Evolutionary conservation across 2,888 invertebrate species (phyloP).

Genomic region (Melanchra persicariae): DNA sequence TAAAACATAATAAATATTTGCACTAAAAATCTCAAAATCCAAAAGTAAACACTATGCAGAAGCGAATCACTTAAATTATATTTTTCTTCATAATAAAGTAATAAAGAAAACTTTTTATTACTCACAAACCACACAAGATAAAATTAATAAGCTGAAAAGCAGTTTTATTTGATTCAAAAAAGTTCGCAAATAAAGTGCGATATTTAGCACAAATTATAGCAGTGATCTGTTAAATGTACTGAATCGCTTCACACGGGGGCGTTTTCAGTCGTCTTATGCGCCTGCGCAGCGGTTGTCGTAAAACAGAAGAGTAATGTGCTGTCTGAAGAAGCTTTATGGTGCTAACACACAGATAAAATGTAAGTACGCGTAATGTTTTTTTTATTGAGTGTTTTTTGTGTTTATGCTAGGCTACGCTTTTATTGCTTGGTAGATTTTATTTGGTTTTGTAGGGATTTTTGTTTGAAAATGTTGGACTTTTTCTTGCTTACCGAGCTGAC

Average conservation of each 20-base stretch:
- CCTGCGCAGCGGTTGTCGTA: constrained; percentile 41
- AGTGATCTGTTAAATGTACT: constrained; percentile 44
- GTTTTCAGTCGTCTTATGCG: constrained; percentile 37
- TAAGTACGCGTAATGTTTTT: not conserved
- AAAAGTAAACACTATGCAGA: not conserved
- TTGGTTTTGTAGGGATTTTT: not conserved
- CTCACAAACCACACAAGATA: not conserved
- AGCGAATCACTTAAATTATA: not conserved
- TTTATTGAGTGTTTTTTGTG: not conserved
- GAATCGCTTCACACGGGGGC: constrained; percentile 46
- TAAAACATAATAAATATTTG: not conserved
- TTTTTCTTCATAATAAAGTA: not conserved
- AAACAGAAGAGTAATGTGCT: constrained; percentile 38
- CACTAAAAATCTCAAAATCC: not conserved
- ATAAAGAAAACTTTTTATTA: constrained; percentile 29
- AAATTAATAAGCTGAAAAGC: constrained; percentile 10
- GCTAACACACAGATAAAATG: not conserved
- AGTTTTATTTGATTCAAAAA: constrained; percentile 47
- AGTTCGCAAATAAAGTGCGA: constrained; percentile 24
- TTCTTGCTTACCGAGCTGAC: not conserved
- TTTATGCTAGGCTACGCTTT: not conserved
- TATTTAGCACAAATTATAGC: constrained; percentile 28
- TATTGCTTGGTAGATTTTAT: not conserved
- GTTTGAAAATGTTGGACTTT: too few species aligned
- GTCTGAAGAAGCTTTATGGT: constrained; percentile 10